Evolutionary conservation across 2,888 invertebrate species (phyloP).

Genomic region (Atethmia centrago): DNA sequence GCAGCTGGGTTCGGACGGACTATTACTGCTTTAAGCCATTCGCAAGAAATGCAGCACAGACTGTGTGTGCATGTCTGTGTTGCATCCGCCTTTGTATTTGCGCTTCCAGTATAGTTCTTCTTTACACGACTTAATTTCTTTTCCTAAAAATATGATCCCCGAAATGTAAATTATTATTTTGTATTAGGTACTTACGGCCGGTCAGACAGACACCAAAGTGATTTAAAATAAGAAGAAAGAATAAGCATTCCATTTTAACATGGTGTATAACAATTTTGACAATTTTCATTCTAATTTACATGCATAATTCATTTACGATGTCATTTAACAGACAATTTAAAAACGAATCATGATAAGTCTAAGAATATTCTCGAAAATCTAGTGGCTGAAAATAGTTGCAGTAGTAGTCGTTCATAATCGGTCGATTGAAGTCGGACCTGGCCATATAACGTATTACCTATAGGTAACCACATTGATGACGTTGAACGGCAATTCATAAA

Average conservation of each 20-base stretch:
- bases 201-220: neutral
- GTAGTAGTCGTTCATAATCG: neutral
- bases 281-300: neutral
- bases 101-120: neutral
- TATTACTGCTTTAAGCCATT: too few species aligned
- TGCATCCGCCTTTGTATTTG: too few species aligned
- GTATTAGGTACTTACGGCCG: conserved; percentile 1
- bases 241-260: neutral
- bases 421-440: neutral
- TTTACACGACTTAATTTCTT: neutral
- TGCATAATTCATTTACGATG: neutral
- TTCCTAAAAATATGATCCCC: neutral
- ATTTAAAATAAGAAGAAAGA: too few species aligned
- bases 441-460: neutral
- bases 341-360: neutral
- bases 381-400: neutral
- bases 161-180: conserved; percentile 14
- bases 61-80: too few species aligned
- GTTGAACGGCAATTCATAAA: neutral
- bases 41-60: too few species aligned
- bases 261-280: neutral
- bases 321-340: neutral
- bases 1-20: too few species aligned
- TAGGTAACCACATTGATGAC: neutral
- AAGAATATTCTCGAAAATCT: neutral